Evolutionary conservation across 2,113 vertebrate genomes (phyloP).

Genomic region (Trichomycterus rosablanca): DNA sequence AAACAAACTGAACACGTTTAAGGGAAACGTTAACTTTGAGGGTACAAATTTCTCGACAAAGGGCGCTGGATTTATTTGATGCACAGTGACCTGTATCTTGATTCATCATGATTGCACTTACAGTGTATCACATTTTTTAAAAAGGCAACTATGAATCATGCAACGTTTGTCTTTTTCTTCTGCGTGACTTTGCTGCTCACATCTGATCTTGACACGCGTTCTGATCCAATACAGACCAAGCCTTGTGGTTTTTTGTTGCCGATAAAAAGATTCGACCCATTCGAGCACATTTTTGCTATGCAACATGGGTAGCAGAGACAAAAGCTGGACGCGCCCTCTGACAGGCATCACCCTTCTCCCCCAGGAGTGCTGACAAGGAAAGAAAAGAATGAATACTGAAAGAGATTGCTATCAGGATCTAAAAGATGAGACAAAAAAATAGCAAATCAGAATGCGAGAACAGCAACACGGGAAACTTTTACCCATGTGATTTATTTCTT

Average conservation of each 20-base stretch:
- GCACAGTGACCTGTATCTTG: too few species aligned
- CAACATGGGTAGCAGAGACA: conserved; percentile 39
- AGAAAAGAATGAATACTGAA: conserved; percentile 57
- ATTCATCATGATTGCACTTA: too few species aligned
- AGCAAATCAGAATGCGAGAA: conserved; percentile 48
- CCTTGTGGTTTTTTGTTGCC: background rate
- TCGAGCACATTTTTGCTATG: conserved; percentile 32
- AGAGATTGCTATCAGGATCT: conserved; percentile 58
- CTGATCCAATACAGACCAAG: too few species aligned
- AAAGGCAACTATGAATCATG: too few species aligned
- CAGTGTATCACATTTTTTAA: too few species aligned
- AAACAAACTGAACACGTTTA: too few species aligned
- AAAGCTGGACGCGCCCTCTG: conserved; percentile 33
- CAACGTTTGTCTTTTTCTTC: too few species aligned
- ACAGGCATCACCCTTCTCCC: conserved; percentile 40
- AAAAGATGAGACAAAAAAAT: conserved; percentile 50
- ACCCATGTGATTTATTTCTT: conserved; percentile 36
- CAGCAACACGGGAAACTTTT: conserved; percentile 29
- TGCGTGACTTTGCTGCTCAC: too few species aligned
- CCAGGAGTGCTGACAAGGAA: conserved; percentile 46
- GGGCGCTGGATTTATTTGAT: too few species aligned
- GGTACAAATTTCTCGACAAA: too few species aligned
- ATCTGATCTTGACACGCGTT: too few species aligned
- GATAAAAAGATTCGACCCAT: conserved; percentile 20
- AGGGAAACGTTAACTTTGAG: background rate